Percentiles rank a stretch among this genome's conserved stretches.
phyloP scores from a whole-genome alignment of 92 coral and sea anemone genomes.

The Zoanthus sociatus region DNA sequence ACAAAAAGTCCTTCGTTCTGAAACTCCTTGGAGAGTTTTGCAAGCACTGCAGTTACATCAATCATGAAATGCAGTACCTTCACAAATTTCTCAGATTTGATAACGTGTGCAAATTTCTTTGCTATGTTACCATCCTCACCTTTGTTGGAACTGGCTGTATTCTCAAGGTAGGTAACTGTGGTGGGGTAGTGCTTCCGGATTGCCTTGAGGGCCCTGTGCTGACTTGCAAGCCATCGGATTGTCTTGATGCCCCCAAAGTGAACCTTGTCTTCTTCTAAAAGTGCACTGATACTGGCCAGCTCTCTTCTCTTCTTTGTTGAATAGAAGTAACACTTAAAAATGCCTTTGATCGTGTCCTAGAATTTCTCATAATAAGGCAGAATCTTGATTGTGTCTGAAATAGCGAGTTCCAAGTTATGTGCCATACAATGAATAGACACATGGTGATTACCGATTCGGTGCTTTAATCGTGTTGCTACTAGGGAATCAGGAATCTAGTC shows the following conservation, averaged over 20 bases:
- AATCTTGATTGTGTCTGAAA: conserved; percentile 15
- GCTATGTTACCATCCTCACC: conserved; percentile 47
- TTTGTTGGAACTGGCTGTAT: conserved; percentile 41
- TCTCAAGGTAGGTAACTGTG: conserved; percentile 32
- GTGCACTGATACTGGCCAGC: conserved; percentile 13
- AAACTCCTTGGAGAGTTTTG: conserved; percentile 39
- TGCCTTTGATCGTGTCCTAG: conserved; percentile 2
- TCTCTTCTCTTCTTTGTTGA: conserved; percentile 47
- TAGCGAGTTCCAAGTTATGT: not conserved
- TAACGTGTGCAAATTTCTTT: conserved; percentile 33
- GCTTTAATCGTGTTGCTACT: conserved; percentile 14
- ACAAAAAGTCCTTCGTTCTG: conserved; percentile 21
- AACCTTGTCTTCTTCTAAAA: conserved; percentile 18
- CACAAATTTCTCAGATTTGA: conserved; percentile 47
- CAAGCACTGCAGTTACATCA: conserved; percentile 43
- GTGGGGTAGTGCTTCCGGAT: conserved; percentile 7
- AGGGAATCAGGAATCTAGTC: too few species aligned
- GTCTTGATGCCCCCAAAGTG: conserved; percentile 12
- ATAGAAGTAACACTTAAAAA: conserved; percentile 50
- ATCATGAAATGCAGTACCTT: conserved; percentile 43
- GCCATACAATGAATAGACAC: conserved; percentile 3
- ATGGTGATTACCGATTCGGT: not conserved
- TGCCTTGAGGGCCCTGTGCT: conserved; percentile 18
- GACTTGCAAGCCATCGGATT: conserved; percentile 6
- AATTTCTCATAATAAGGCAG: conserved; percentile 3